Evolutionary conservation across 1,140 invertebrate genomes (phyloP).

Genomic region (Tribolium castaneum): DNA sequence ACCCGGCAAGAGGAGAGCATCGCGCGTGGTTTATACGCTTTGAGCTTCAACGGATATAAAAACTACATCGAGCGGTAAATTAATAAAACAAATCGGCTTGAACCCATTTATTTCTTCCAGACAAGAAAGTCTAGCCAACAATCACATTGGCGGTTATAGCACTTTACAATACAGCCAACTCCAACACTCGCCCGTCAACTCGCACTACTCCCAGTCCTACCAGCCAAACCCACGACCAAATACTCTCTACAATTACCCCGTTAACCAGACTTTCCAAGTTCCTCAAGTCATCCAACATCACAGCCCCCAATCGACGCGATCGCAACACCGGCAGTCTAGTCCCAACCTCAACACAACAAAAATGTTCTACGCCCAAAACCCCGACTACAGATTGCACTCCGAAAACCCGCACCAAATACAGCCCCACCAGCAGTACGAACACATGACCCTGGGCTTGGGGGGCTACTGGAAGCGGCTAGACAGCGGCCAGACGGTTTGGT

Average conservation of each 20-base stretch:
- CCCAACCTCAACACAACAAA: slow-evolving; percentile 45
- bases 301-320: not conserved
- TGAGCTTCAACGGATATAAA: slow-evolving; percentile 57
- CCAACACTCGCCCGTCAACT: not conserved
- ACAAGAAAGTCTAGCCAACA: slow-evolving; percentile 20
- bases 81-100: not conserved
- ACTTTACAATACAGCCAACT: slow-evolving; percentile 7
- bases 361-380: slow-evolving; percentile 27
- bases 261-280: slow-evolving; percentile 1
- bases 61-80: slow-evolving; percentile 57
- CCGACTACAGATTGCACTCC: not conserved
- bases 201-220: not conserved
- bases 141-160: slow-evolving; percentile 9
- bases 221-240: not conserved
- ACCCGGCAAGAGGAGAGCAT: slow-evolving; percentile 52
- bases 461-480: slow-evolving; percentile 62
- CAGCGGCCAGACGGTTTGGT: slow-evolving; percentile 62
- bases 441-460: slow-evolving; percentile 59
- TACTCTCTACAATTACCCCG: slow-evolving; percentile 5
- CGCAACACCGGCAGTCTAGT: slow-evolving; percentile 53
- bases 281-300: not conserved
- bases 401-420: slow-evolving; percentile 58
- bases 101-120: slow-evolving; percentile 8
- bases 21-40: slow-evolving; percentile 53
- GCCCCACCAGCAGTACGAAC: slow-evolving; percentile 63